Base-by-base conservation (phyloP, 2,797 vertebrate genomes). In the Pelodytes ibericus region DNA sequence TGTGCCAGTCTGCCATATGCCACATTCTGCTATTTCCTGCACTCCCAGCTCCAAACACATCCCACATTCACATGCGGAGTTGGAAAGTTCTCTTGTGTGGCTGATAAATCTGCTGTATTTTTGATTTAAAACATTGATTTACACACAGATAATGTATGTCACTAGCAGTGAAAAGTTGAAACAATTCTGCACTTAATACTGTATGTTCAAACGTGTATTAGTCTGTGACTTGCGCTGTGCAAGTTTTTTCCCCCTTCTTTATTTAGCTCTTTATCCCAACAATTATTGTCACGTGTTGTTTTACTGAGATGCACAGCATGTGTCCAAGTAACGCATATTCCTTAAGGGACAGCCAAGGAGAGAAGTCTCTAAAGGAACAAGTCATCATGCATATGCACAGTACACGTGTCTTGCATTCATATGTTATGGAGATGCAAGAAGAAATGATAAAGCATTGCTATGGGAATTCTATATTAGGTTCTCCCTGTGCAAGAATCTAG, bases 11-110 rank as follows among this genome's bases (percentile, higher is more conserved):
- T 36, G 33, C 31, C 60, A 31, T 71, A 64, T 71, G 60, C 67
- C 74, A 41, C 27, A 24, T 44, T 64, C 49, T 41, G 65, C 59
- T 59, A 49, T 63, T 71, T 77, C 74, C 58, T 70, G 59, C 47
- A 20, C 49, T 47, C 26, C 20, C 44, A 44, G 57, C 20, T 18
- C 26, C 25, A 11, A 58, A 30, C 58, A 41, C 24, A 30, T 56
- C 47, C 31, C 49, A 49, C 27, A 30, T 27, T 70, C 67, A 41
- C 22, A 26, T 36, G 20, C 62, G 36, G 18, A 36, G 27, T 24
- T 51, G 64, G 60, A 39, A 2, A 61, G 47, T 29, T 25, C 15
- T 53, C 9, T 24, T n/a, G 31, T 4, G 31, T 36, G 31, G 31
- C 31, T 36, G 31, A 36, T 5, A 36, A 36, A 36, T 36, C 5